Conservation (phyloP, 2,888 invertebrate species). For the Chesias legatella region DNA sequence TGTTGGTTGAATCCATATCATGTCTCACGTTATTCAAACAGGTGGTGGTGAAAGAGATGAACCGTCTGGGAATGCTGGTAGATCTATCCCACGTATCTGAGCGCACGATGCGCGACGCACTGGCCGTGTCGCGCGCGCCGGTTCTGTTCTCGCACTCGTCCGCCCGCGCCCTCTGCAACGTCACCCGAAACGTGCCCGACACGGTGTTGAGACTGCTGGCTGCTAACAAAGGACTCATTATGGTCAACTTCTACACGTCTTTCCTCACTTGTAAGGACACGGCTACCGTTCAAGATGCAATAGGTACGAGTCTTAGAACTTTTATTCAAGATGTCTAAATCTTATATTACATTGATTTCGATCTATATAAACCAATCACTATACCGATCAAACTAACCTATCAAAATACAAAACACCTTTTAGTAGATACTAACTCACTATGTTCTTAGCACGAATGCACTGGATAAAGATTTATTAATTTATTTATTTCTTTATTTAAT, state of each 20-base stretch:
- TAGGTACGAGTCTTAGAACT: slow-evolving; percentile 74
- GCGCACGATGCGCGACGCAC: slow-evolving; percentile 90
- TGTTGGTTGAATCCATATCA: too few relatives aligned
- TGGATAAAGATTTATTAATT: too few relatives aligned
- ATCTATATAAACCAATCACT: too few relatives aligned
- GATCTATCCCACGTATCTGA: slow-evolving; percentile 90
- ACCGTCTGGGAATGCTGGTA: slow-evolving; percentile 92
- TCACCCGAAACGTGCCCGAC: slow-evolving; percentile 90
- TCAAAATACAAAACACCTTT: too few relatives aligned
- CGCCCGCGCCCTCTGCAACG: slow-evolving; percentile 89
- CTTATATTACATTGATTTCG: too few relatives aligned
- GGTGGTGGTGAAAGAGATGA: slow-evolving; percentile 92
- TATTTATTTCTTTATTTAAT: too few relatives aligned
- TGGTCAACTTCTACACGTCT: slow-evolving; percentile 92
- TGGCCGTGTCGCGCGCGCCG: slow-evolving; percentile 88
- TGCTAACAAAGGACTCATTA: slow-evolving; percentile 89
- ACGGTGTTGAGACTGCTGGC: slow-evolving; percentile 86
- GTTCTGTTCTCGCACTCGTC: slow-evolving; percentile 93
- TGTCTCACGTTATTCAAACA: slow-evolving; percentile 40
- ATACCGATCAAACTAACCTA: too few relatives aligned
- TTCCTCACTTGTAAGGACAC: slow-evolving; percentile 88
- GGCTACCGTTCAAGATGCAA: slow-evolving; percentile 88
- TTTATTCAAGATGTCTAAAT: too few relatives aligned
- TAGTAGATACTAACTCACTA: too few relatives aligned
- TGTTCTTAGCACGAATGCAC: too few relatives aligned